phyloP scores from a whole-genome alignment of 2,797 vertebrate genomes.

The Phylloscopus collybita region DNA sequence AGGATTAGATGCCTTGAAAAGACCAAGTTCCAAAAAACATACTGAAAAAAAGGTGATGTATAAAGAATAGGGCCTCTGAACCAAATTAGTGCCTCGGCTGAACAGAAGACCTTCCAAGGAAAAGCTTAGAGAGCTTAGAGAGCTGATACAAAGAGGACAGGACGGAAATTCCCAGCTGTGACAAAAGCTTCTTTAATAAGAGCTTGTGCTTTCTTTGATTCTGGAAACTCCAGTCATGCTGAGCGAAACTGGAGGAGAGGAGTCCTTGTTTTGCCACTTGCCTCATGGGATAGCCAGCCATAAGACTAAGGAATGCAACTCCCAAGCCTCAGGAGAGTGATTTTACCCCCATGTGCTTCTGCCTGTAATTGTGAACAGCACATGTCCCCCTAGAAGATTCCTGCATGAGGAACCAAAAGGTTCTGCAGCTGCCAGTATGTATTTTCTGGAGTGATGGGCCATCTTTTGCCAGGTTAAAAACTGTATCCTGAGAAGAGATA shows the following conservation, averaged over 20 bases:
- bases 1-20: not conserved
- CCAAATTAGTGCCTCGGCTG: not conserved
- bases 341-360: not conserved
- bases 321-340: not conserved
- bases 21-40: not conserved
- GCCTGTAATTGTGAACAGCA: not conserved
- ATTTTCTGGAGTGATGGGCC: not conserved
- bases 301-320: not conserved
- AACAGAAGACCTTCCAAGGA: not conserved
- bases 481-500: not conserved
- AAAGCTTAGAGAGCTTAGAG: not conserved
- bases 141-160: not conserved
- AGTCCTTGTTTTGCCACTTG: not conserved
- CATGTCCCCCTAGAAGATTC: fast-evolving
- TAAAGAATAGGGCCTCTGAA: not conserved
- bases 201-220: not conserved
- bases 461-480: not conserved
- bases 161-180: not conserved
- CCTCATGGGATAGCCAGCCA: not conserved
- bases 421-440: not conserved
- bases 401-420: not conserved
- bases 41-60: not conserved
- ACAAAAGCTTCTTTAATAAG: not conserved
- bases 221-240: not conserved
- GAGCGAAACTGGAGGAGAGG: not conserved